Base-by-base conservation (phyloP, 2,797 vertebrate species). In the Astyanax mexicanus region DNA sequence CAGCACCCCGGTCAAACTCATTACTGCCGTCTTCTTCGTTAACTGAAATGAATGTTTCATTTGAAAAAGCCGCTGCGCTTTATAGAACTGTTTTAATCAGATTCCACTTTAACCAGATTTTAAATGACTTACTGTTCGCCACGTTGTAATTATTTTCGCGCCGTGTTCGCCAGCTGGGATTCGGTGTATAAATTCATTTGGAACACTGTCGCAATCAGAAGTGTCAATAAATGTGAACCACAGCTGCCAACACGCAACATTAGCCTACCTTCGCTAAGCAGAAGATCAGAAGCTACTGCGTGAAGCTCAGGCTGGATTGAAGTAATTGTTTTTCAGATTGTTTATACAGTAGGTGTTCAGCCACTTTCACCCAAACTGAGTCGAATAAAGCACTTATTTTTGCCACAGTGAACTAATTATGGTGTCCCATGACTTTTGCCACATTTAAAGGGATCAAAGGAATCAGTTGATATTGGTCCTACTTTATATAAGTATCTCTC, bases 111-210 rank as follows among this genome's bases (percentile, higher is more conserved):
- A 55, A 49, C 55, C n/a, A 51, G 51, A 69, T 65, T 64, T 45
- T 57, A 13, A 83, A 57, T 49, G 40, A 55, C 12, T 47, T 67
- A 6, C 10, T 49, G 45, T 52, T 55, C 1, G 3, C 32, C 11
- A 54, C 45, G 77, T 72, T 83, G 3, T 60, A 75, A 77, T 72
- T 45, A 47, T 77, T 70, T 74, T 13, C 25, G 4, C 1, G 23
- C 44, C 21, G 6, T 80, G 15, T 66, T 68, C 74, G 19, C 23
- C 32, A 67, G 35, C n/a, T 51, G 9, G 32, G 21, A 57, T 35
- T 55, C 19, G 32, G 32, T 3, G 5, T 54, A 17, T 19, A 12
- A 66, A 40, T 68, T 54, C 19, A 64, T 8, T 55, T 61, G 11
- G 10, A 38, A 27, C 27, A 19, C 47, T 23, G 60, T 45, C 62